phyloP scores from a whole-genome alignment of 2,797 vertebrate species.

The Leptodactylus fallax region DNA sequence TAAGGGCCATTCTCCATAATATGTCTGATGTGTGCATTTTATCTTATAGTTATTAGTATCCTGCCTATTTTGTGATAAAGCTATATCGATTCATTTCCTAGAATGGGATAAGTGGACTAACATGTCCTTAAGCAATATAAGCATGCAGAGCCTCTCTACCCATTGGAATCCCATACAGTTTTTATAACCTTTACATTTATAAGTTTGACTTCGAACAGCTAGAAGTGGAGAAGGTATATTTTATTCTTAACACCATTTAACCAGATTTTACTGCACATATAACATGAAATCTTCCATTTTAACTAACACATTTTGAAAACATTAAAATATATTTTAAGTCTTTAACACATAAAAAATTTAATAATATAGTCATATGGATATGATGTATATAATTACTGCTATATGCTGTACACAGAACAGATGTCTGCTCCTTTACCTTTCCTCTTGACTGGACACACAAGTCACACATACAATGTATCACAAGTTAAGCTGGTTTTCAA shows the following conservation, averaged over 20 bases:
- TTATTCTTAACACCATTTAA: slow-evolving; percentile 2
- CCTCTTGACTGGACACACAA: no score
- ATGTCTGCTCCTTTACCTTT: no score
- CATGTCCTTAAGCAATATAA: slow-evolving; percentile 24
- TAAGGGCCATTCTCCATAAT: neutral
- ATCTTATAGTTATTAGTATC: neutral
- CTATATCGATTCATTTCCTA: slow-evolving; percentile 13
- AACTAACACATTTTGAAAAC: neutral
- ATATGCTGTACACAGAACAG: no score
- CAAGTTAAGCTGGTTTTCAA: no score
- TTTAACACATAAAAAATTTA: no score
- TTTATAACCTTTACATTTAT: slow-evolving; percentile 19
- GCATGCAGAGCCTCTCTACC: slow-evolving; percentile 18
- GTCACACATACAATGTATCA: no score
- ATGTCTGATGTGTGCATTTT: neutral
- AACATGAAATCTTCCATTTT: neutral
- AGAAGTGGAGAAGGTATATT: neutral
- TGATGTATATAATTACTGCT: no score
- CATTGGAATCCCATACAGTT: slow-evolving; percentile 10
- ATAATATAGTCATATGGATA: no score
- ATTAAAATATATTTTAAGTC: no score
- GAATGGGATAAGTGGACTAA: slow-evolving; percentile 20
- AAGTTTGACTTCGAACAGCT: slow-evolving; percentile 21
- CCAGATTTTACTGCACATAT: neutral
- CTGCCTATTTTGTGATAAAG: neutral